Base-by-base conservation (phyloP, 2,113 vertebrate species). In the Myxocyprinus asiaticus region DNA sequence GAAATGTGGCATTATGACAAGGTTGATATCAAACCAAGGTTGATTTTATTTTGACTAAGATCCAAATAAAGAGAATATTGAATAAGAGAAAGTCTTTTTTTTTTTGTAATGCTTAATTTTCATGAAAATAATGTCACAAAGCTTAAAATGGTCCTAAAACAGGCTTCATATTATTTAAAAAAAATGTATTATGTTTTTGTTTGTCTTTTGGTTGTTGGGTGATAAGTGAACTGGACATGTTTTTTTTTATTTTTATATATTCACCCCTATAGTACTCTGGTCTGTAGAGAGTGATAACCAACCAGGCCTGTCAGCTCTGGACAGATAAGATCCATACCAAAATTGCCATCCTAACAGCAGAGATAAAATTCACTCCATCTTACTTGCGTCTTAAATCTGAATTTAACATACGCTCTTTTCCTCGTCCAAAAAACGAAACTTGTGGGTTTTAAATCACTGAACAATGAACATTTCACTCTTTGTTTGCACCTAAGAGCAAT, bases 371-470 rank as follows among this genome's bases (percentile, higher is more conserved):
- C 3, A 7, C 15, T 50, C 44, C 6, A 14, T 17, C 72, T 17
- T 47, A 71, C 51, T 15, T 22, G 51, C 33, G 55, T 56, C 51
- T 56, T 14, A 71, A 73, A 73, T 74, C 71, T 61, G 10, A 74
- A 63, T 50, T 22, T 45, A 9, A 48, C 15, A 50, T 63, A 15
- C 62, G 48, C 15, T 70, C 11, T 43, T 33, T 70, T 8, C 5
- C 50, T 11, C 3, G 15, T 48, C 14, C 47, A 22, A 68, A 70
- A 74, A 62, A 0, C 4, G 33, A 45, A 7, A 17, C 3, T 14
- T 15, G 55, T 50, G 12, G 15, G n/a, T 61, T 44, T 74, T 22
- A 62, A 63, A 15, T n/a, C 44, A 50, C 11, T 12, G 7, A 74
- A 74, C 11, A 74, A 74, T 50, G 9, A 22, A 73, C 6, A 9